Conservation (phyloP, 2,113 vertebrate species). For the Toxotes chatareus region DNA sequence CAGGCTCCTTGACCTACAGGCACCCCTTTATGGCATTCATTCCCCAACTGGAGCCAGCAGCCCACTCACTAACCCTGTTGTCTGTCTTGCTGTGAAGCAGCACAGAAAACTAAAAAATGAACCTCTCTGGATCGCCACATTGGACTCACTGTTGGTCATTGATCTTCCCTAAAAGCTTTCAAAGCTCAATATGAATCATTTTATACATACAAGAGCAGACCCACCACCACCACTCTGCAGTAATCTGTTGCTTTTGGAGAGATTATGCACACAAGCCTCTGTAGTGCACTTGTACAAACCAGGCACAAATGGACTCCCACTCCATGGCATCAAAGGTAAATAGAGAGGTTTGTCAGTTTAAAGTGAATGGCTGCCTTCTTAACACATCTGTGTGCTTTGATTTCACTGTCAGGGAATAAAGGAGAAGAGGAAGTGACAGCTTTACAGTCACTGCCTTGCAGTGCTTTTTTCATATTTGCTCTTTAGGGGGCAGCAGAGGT, state of each 20-base stretch:
- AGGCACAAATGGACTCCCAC: constrained; percentile 71
- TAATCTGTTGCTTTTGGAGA: constrained; percentile 65
- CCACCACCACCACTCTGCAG: constrained; percentile 47
- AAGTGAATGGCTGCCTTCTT: constrained; percentile 60
- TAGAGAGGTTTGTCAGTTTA: constrained; percentile 65
- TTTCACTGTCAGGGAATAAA: constrained; percentile 51
- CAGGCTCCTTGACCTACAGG: constrained; percentile 73
- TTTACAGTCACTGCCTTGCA: constrained; percentile 16
- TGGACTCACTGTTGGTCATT: constrained; percentile 31
- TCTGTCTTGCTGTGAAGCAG: constrained; percentile 20
- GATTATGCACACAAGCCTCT: constrained; percentile 63
- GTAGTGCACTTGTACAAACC: constrained; percentile 63
- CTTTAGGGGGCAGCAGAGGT: constrained; percentile 84
- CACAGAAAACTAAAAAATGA: constrained; percentile 37
- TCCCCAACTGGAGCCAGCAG: constrained; percentile 56
- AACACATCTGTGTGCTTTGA: constrained; percentile 59
- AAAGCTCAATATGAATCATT: constrained; percentile 50
- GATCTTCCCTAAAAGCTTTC: constrained; percentile 51
- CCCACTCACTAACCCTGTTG: constrained; percentile 46
- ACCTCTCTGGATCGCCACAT: constrained; percentile 6
- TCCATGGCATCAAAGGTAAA: constrained; percentile 73
- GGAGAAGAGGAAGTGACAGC: constrained; percentile 48
- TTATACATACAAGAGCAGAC: constrained; percentile 32
- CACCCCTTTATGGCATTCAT: constrained; percentile 62
- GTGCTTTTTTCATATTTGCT: constrained; percentile 58